Evolutionary conservation across 1,140 invertebrate species (phyloP), one percentile per base, ranked within the genome.

Genomic region (Drosophila parvula): DNA sequence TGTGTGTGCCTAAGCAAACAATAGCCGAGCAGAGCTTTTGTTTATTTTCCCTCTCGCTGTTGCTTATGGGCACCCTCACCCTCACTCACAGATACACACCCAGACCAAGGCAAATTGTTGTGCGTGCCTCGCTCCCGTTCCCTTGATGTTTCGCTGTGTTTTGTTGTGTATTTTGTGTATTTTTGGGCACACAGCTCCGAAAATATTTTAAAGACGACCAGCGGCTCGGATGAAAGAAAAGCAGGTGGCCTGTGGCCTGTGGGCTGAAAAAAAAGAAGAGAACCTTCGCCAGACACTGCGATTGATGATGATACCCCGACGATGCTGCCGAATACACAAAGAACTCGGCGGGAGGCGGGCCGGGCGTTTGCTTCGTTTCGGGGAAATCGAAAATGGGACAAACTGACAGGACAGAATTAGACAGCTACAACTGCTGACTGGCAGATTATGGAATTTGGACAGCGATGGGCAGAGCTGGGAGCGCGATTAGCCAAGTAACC

Each of bases 11-110:
- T 79, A 71, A 79, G 83, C 79, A 78, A 86, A 88, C 75, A 88
- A 85, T 82, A 56, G 75, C 59, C 56, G 65, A 64, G 82, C 79
- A 58, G 75, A 73, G 83, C 83, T 85, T 88, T 88, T 85, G 74
- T 85, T 88, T 85, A 71, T 73, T 88, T 78, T 76, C 48, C 62
- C 50, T 32, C 40, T 60, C 22, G 41, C 56, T 32, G 40, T 44
- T 58, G 56, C 56, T 58, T 58, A 58, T 30, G 74, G 22, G 3
- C 22, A 3, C 22, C 22, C n/a, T n/a, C 22, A 22, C 22, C 22
- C 22, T 43, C 47, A 43, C 28, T 56, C 28, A 30, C 47, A 57
- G 59, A 62, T 64, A 32, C 62, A 11, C 18, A 38, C 34, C 10
- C 11, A 18, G 12, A 32, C 18, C 5, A 5, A 22, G 27, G 16